These are phyloP conservation scores for Rhyacophila evoluta DNA, from an alignment of 2,888 invertebrate genomes.

Conservation along the genomic window DNA sequence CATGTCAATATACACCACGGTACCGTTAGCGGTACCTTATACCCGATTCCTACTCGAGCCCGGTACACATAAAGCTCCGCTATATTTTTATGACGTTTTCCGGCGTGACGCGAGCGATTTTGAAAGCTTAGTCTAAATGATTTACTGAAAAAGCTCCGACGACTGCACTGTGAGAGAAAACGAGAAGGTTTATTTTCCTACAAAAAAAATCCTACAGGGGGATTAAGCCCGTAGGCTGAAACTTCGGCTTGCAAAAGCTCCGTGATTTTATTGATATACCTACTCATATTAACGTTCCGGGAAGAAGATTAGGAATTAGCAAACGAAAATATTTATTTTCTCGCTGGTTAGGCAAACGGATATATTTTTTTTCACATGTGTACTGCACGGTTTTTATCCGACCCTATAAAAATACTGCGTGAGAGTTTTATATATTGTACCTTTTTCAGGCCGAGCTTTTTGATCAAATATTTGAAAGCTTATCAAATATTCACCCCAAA, in stretches of 20 bases:
- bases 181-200: not conserved
- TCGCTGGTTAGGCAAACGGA: not conserved
- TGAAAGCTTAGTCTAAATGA: conserved; percentile 50
- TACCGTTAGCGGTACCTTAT: not conserved
- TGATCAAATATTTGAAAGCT: conserved; percentile 1
- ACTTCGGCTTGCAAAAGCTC: conserved; percentile 25
- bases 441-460: not conserved
- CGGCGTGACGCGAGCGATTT: conserved; percentile 49
- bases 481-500: not conserved
- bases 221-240: conserved; percentile 36
- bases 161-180: not conserved
- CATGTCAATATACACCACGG: not conserved
- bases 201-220: conserved; percentile 12
- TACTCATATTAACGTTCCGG: conserved; percentile 13
- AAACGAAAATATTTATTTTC: conserved; percentile 24
- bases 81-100: conserved; percentile 51
- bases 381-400: not conserved
- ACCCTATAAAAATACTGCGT: not conserved
- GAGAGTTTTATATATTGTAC: not conserved
- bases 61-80: conserved; percentile 41
- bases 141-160: conserved; percentile 45
- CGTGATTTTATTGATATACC: conserved; percentile 29
- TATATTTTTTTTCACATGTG: conserved; percentile 5
- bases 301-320: conserved; percentile 17
- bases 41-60: not conserved